A percentile compares a stretch with the other conserved stretches of the same genome.
Conservation (phyloP, 2,888 invertebrate genomes). For the Phytoseiulus persimilis region DNA sequence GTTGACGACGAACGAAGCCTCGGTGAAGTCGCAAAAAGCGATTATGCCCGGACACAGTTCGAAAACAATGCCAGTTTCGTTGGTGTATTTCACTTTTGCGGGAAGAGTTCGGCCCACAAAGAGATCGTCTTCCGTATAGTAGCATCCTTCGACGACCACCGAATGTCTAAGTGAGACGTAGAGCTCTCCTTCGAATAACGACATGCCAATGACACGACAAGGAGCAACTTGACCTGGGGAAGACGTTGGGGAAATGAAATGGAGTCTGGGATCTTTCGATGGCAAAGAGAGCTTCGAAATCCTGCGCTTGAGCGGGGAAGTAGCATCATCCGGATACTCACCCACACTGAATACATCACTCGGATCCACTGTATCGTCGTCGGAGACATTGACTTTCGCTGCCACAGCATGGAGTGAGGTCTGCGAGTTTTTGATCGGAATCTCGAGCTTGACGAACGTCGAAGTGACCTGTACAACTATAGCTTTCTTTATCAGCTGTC, state of each 20-base stretch:
- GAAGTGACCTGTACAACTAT: neutral
- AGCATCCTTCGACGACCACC: neutral
- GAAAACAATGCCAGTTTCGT: conserved; percentile 20
- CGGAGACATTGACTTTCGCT: conserved; percentile 9
- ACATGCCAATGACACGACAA: conserved; percentile 27
- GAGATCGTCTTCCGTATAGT: conserved; percentile 19
- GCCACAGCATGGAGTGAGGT: neutral
- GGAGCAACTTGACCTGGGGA: conserved; percentile 9
- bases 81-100: conserved; percentile 24
- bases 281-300: too few species aligned
- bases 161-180: conserved; percentile 21
- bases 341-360: neutral
- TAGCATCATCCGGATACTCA: neutral
- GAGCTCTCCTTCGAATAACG: conserved; percentile 11
- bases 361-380: neutral
- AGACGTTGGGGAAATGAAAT: neutral
- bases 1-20: conserved; percentile 13
- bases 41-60: neutral
- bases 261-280: too few species aligned
- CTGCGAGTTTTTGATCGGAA: neutral
- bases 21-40: conserved; percentile 14
- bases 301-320: too few species aligned
- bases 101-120: neutral
- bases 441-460: conserved; percentile 19
- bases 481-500: conserved; percentile 13